Percentiles rank a stretch among this genome's conserved stretches.
phyloP scores from a whole-genome alignment of 2,888 invertebrate species.

The Adelognathus sp. region DNA sequence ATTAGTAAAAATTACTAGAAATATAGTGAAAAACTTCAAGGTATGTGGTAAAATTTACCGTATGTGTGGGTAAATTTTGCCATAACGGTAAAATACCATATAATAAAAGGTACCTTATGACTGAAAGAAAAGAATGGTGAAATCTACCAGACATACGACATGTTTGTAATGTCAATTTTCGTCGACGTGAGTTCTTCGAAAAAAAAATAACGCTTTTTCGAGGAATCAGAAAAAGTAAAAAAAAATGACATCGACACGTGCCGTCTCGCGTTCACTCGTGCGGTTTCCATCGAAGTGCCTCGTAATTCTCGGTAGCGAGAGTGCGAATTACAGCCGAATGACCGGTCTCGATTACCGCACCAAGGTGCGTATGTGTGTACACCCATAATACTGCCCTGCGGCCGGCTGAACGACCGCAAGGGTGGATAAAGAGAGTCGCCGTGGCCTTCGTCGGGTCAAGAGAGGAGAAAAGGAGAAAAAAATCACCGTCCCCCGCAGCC shows the following conservation, averaged over 20 bases:
- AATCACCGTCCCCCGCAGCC: conserved; percentile 47
- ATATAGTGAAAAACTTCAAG: no score
- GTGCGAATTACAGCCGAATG: conserved; percentile 56
- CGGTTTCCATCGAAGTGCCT: conserved; percentile 43
- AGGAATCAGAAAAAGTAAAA: conserved; percentile 26
- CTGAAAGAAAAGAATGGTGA: no score
- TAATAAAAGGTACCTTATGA: no score
- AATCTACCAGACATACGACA: no score
- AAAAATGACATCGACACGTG: no score
- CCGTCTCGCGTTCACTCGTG: conserved; percentile 27
- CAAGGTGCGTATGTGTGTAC: conserved; percentile 1
- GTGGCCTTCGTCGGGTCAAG: background rate
- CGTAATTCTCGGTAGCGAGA: conserved; percentile 50
- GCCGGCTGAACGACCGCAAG: conserved; percentile 39
- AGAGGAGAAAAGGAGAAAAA: conserved; percentile 54
- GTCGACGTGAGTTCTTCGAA: no score
- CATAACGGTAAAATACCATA: no score
- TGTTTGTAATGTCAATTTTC: no score
- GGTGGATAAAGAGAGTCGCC: conserved; percentile 5
- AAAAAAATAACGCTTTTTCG: background rate
- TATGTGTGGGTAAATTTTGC: no score
- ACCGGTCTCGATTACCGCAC: conserved; percentile 54
- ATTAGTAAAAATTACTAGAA: no score
- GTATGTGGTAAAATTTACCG: no score
- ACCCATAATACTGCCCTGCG: conserved; percentile 17